phyloP scores from a whole-genome alignment of 2,797 vertebrate species.

The Allobates femoralis region DNA sequence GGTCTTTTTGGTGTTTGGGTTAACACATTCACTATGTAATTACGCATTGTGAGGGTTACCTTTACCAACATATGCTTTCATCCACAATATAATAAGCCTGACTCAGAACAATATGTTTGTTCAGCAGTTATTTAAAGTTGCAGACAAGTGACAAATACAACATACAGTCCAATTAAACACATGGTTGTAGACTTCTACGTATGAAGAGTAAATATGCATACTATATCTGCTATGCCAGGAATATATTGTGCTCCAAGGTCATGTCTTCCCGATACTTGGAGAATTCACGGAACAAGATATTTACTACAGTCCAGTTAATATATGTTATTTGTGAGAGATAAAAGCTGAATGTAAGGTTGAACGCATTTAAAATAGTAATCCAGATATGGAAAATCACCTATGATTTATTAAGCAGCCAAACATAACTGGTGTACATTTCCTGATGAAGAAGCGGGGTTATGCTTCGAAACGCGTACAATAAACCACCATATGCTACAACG shows the following conservation, averaged over 20 bases:
- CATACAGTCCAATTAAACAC: not conserved
- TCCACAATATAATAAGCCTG: not conserved
- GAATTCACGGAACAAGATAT: conserved; percentile 19
- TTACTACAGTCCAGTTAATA: not conserved
- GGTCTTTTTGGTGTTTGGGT: not conserved
- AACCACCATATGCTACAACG: too few relatives aligned
- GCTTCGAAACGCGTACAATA: too few relatives aligned
- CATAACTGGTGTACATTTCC: too few relatives aligned
- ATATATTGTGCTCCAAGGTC: conserved; percentile 44
- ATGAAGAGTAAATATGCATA: not conserved
- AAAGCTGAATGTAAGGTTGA: conserved; percentile 1
- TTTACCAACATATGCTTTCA: not conserved
- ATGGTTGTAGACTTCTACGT: not conserved
- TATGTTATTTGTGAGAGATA: not conserved
- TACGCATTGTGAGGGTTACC: not conserved
- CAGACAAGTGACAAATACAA: not conserved
- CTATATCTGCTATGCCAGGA: not conserved
- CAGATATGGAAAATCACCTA: not conserved
- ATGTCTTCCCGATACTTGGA: conserved; percentile 4
- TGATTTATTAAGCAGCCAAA: too few relatives aligned
- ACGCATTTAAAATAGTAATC: not conserved
- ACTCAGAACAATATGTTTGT: conserved; percentile 8
- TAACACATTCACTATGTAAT: not conserved
- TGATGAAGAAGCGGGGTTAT: too few relatives aligned
- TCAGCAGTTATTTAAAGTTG: conserved; percentile 41